Conservation (phyloP, 1,140 invertebrate species). For the Drosophila bipectinata region DNA sequence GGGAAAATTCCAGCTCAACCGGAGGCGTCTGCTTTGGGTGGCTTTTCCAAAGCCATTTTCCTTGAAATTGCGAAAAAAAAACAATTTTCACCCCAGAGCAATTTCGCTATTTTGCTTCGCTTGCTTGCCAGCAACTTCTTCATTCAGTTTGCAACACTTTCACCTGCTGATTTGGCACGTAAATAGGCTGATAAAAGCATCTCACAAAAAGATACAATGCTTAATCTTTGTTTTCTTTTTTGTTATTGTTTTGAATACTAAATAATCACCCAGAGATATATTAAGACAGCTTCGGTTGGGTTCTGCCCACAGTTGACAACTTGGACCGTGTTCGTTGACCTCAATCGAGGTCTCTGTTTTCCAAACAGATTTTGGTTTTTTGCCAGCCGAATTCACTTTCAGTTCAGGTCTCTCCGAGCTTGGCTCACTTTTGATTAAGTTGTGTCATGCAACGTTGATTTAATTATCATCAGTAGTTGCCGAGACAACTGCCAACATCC, state of each 20-base stretch:
- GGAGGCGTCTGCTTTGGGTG: slow-evolving; percentile 13
- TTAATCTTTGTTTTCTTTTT: slow-evolving; percentile 28
- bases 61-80: slow-evolving; percentile 39
- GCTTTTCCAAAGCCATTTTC: slow-evolving; percentile 12
- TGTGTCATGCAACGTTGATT: slow-evolving; percentile 81
- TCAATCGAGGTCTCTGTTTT: slow-evolving; percentile 47
- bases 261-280: slow-evolving; percentile 48
- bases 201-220: slow-evolving; percentile 34
- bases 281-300: slow-evolving; percentile 25
- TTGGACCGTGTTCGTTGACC: slow-evolving; percentile 66
- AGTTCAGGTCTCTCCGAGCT: slow-evolving; percentile 27
- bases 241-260: slow-evolving; percentile 31
- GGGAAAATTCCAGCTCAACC: slow-evolving; percentile 52
- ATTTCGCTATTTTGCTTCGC: slow-evolving; percentile 35
- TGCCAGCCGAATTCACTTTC: slow-evolving; percentile 72
- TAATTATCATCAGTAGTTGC: slow-evolving; percentile 69
- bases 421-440: slow-evolving; percentile 76
- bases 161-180: slow-evolving; percentile 77
- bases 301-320: slow-evolving; percentile 64
- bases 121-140: slow-evolving; percentile 11
- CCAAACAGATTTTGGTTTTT: slow-evolving; percentile 19
- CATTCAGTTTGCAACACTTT: slow-evolving; percentile 74
- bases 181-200: slow-evolving; percentile 70
- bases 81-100: slow-evolving; percentile 61
- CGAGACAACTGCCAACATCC: slow-evolving; percentile 46